A percentile compares a stretch with the other conserved stretches of the same genome.
phyloP scores from a whole-genome alignment of 2,888 invertebrate genomes.

The Sinotaia quadrata region DNA sequence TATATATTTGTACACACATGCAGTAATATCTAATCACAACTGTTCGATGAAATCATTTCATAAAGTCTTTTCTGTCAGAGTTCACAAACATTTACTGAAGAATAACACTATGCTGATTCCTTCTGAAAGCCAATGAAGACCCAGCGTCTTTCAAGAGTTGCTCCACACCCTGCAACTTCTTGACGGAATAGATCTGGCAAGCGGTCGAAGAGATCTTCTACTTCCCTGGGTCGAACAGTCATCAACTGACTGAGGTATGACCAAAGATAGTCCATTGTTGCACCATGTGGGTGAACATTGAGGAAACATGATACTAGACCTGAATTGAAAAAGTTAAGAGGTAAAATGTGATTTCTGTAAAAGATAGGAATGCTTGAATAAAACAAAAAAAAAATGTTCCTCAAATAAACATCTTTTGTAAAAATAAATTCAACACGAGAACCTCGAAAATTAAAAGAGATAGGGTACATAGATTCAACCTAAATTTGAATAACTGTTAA shows the following conservation, averaged over 20 bases:
- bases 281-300: slow-evolving; percentile 93
- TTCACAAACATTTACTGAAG: too few relatives aligned
- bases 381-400: slow-evolving; percentile 1
- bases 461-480: background rate
- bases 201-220: slow-evolving; percentile 78
- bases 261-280: slow-evolving; percentile 90
- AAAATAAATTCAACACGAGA: background rate
- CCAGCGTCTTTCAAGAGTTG: slow-evolving; percentile 90
- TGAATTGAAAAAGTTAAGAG: slow-evolving; percentile 39
- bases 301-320: slow-evolving; percentile 90
- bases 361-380: too few relatives aligned
- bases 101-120: too few relatives aligned
- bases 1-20: too few relatives aligned
- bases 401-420: background rate
- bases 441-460: background rate
- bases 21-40: too few relatives aligned
- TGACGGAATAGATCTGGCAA: slow-evolving; percentile 87
- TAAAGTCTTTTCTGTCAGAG: too few relatives aligned
- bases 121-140: slow-evolving; percentile 81
- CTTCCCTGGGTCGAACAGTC: slow-evolving; percentile 78
- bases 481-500: background rate
- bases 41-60: too few relatives aligned
- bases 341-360: background rate
- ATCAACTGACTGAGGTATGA: slow-evolving; percentile 89
- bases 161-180: slow-evolving; percentile 85